A percentile compares a stretch with the other conserved stretches of the same genome.
Evolutionary conservation across 2,888 invertebrate species (phyloP).

Genomic region (Melieria omissa): DNA sequence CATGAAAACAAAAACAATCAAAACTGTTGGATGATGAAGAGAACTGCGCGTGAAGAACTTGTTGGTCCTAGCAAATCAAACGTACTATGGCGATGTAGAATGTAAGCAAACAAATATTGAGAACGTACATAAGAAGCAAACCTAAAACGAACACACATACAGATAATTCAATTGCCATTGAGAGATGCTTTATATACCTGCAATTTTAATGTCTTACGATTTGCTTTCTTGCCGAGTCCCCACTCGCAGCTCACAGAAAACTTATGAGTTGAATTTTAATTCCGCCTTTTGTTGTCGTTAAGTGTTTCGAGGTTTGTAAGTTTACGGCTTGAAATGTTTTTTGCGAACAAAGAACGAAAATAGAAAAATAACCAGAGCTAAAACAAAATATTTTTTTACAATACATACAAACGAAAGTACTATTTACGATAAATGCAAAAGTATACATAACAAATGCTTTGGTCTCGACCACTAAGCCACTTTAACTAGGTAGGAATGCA

Average conservation of each 20-base stretch:
- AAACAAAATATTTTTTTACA: constrained; percentile 49
- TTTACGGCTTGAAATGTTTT: constrained; percentile 19
- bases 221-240: neutral
- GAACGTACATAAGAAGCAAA: constrained; percentile 14
- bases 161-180: neutral
- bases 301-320: constrained; percentile 15
- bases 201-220: constrained; percentile 28
- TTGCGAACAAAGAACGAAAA: constrained; percentile 44
- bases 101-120: constrained; percentile 4
- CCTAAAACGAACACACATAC: neutral
- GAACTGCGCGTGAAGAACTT: constrained; percentile 24
- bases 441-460: too few relatives aligned
- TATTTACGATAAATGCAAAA: constrained; percentile 31
- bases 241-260: neutral
- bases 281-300: constrained; percentile 22
- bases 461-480: too few relatives aligned
- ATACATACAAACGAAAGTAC: constrained; percentile 41
- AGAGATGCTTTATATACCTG: constrained; percentile 43
- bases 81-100: constrained; percentile 4
- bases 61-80: constrained; percentile 31
- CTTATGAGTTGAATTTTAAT: neutral
- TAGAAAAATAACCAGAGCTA: constrained; percentile 42
- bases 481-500: too few relatives aligned
- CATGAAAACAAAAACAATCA: constrained; percentile 45
- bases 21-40: constrained; percentile 39